These are phyloP conservation scores for Rhinoderma darwinii DNA, from an alignment of 2,113 vertebrate species.

Conservation along the genomic window DNA sequence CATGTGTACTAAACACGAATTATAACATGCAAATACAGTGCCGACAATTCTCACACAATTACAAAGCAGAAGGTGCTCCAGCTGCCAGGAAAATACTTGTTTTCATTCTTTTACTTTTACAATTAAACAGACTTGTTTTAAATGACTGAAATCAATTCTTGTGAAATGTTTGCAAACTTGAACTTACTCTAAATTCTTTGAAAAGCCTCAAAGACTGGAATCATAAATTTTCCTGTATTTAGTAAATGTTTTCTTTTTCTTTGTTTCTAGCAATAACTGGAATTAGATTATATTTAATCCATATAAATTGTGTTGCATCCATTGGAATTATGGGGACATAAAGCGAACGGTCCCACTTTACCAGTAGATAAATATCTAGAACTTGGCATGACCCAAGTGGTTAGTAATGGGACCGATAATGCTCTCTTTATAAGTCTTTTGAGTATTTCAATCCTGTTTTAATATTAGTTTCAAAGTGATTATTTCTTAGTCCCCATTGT, in stretches of 20 bases:
- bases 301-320: neutral
- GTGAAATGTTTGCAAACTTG: conserved; percentile 42
- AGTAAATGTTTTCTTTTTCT: neutral
- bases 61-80: conserved; percentile 57
- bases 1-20: conserved; percentile 31
- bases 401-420: neutral
- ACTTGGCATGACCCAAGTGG: neutral
- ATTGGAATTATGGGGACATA: neutral
- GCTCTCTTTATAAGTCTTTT: too few relatives aligned
- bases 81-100: conserved; percentile 40
- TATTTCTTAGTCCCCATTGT: neutral
- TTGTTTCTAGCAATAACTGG: neutral
- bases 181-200: conserved; percentile 10
- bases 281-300: neutral
- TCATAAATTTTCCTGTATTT: neutral
- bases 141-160: conserved; percentile 27
- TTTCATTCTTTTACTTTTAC: conserved; percentile 41
- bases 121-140: conserved; percentile 44
- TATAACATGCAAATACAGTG: conserved; percentile 42
- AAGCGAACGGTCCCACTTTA: neutral
- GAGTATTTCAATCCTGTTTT: neutral
- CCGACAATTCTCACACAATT: conserved; percentile 35
- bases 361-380: neutral
- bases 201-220: neutral
- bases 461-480: neutral